Evolutionary conservation across 2,888 invertebrate species (phyloP).

Genomic region (Polylopha cassiicola): DNA sequence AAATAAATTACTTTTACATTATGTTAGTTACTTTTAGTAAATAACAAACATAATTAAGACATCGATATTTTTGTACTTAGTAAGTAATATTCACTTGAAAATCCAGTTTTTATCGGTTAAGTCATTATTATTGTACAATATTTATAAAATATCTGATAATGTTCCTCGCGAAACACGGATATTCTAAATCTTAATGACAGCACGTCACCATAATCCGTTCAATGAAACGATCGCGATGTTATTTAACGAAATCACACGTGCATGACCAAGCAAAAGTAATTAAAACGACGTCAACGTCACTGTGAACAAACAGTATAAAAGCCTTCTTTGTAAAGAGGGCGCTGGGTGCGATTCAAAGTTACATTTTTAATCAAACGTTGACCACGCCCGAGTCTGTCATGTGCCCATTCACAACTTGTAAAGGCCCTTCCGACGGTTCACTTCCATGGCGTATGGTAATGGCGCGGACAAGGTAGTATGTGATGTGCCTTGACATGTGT

Average conservation of each 20-base stretch:
- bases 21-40: too few relatives aligned
- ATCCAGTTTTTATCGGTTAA: too few relatives aligned
- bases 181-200: slow-evolving; percentile 30
- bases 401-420: slow-evolving; percentile 63
- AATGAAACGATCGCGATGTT: slow-evolving; percentile 37
- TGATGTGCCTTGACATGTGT: slow-evolving; percentile 68
- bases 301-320: slow-evolving; percentile 45
- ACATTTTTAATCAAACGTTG: slow-evolving; percentile 69
- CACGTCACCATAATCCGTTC: slow-evolving; percentile 36
- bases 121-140: too few relatives aligned
- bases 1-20: slow-evolving; percentile 40
- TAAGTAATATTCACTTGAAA: too few relatives aligned
- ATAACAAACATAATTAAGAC: too few relatives aligned
- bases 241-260: slow-evolving; percentile 51
- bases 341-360: slow-evolving; percentile 46
- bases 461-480: slow-evolving; percentile 51
- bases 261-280: slow-evolving; percentile 58
- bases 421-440: slow-evolving; percentile 57
- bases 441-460: slow-evolving; percentile 64
- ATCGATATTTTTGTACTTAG: too few relatives aligned
- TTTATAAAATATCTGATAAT: too few relatives aligned
- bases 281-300: slow-evolving; percentile 54
- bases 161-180: slow-evolving; percentile 1
- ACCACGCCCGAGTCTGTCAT: slow-evolving; percentile 59
- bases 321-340: slow-evolving; percentile 48